Conservation (phyloP, 2,888 invertebrate genomes). For the Trisateles emortualis region DNA sequence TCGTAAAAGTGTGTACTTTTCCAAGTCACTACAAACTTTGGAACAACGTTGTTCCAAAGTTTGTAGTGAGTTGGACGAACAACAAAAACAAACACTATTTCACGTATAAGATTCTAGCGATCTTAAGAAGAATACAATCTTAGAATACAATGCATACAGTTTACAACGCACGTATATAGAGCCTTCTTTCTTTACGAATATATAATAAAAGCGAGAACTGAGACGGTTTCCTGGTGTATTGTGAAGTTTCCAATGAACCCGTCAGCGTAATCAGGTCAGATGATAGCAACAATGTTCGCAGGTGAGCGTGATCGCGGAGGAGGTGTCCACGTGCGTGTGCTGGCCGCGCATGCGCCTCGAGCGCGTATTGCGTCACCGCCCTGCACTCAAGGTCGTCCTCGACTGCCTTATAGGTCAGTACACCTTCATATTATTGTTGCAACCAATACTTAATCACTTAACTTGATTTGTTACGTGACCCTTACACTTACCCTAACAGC, state of each 20-base stretch:
- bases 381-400: constrained; percentile 91
- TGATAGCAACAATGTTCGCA: constrained; percentile 54
- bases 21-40: no score
- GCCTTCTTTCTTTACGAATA: neutral
- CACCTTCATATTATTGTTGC: constrained; percentile 29
- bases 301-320: constrained; percentile 93
- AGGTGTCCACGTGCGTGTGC: constrained; percentile 91
- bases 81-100: no score
- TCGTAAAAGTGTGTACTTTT: no score
- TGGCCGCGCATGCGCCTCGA: constrained; percentile 93
- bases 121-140: no score
- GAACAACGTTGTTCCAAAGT: no score
- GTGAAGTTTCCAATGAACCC: neutral
- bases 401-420: constrained; percentile 91
- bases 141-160: no score
- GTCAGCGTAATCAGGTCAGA: constrained; percentile 10
- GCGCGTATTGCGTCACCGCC: constrained; percentile 91
- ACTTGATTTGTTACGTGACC: constrained; percentile 13
- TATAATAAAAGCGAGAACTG: neutral
- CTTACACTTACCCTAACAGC: neutral
- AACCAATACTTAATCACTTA: constrained; percentile 8
- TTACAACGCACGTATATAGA: no score
- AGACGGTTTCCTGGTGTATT: neutral
- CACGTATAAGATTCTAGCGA: no score
- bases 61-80: no score